Base-by-base conservation (phyloP, 2,797 vertebrate species). In the Agapornis canus region DNA sequence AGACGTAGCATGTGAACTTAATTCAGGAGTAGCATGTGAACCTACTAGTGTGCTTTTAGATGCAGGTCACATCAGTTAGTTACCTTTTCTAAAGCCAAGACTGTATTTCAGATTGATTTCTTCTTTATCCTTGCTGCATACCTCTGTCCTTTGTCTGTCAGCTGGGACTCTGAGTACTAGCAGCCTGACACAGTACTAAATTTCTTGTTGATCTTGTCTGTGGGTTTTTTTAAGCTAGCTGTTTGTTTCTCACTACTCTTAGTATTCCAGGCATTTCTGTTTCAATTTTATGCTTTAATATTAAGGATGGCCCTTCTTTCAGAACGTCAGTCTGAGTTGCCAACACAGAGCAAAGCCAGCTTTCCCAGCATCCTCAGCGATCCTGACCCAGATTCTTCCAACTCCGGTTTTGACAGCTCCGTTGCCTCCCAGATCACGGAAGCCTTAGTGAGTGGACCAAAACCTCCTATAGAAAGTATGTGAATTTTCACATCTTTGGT, bases 381-480 rank as follows among this genome's bases (percentile, higher is more conserved):
- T 96, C 99, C 99, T 2, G 99, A 99, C 81, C 99, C 99, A 7
- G 99, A 99, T 95, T 99, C 99, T 5, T 99, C 99, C 65, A 99
- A 99, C 97, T 99, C 99, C 0, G 99, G 99, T 25, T 99, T 99
- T 73, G 99, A 99, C 98, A 99, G 99, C 97, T 99, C 99, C 0
- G 98, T 99, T 93, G 99, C 99, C 96, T 99, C 99, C 96, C 99
- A 99, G 98, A 99, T 99, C 98, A 99, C 98, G 0, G 99, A 99
- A 98, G 99, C 99, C 37, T 97, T 99, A 98, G 99, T 99, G 94
- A 99, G 99, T 26, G 99, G 99, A 83, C 99, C 99, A 70, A 98
- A 99, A 45, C 99, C 99, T 59, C 99, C 99, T 1, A 98, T 99
- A 97, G 99, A 99, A 98, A 99, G 99, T 99, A 97, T 84, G 99